Evolutionary conservation across 2,888 invertebrate genomes (phyloP).

Genomic region (Xestia sexstrigata): DNA sequence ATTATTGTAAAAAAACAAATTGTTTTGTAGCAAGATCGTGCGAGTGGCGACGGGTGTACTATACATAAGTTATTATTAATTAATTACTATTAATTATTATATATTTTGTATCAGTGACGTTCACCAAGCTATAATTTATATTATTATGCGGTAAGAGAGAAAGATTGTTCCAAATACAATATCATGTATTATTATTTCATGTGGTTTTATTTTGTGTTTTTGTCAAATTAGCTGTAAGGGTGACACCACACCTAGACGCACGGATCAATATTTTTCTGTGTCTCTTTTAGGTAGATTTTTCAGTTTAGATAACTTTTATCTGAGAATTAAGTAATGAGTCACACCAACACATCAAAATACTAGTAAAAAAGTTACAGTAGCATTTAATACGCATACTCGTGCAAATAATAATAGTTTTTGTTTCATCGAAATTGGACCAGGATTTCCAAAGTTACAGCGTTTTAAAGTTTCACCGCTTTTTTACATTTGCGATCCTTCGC

Average conservation of each 20-base stretch:
- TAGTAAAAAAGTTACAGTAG: too few relatives aligned
- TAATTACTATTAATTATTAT: conserved; percentile 75
- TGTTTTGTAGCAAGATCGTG: conserved; percentile 71
- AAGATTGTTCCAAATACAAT: conserved; percentile 87
- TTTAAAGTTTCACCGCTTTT: too few relatives aligned
- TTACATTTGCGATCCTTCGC: too few relatives aligned
- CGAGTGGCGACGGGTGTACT: conserved; percentile 75
- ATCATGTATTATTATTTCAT: conserved; percentile 80
- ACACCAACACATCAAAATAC: too few relatives aligned
- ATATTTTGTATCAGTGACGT: conserved; percentile 88
- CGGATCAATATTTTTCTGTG: neutral
- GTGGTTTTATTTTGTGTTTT: conserved; percentile 52
- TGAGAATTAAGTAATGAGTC: neutral
- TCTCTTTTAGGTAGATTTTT: neutral
- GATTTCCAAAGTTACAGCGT: too few relatives aligned
- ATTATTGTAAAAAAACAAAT: conserved; percentile 69
- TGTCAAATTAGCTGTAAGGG: neutral
- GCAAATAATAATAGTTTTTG: too few relatives aligned
- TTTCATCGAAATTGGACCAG: too few relatives aligned
- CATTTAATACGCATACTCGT: too few relatives aligned
- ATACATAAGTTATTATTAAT: conserved; percentile 83
- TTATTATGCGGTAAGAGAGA: conserved; percentile 83
- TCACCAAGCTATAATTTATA: conserved; percentile 86
- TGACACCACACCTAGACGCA: too few relatives aligned
- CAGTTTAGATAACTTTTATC: neutral